Evolutionary conservation across 2,797 vertebrate genomes (phyloP), one percentile per base, ranked within the genome.

Genomic region (Lindbergichthys nudifrons): DNA sequence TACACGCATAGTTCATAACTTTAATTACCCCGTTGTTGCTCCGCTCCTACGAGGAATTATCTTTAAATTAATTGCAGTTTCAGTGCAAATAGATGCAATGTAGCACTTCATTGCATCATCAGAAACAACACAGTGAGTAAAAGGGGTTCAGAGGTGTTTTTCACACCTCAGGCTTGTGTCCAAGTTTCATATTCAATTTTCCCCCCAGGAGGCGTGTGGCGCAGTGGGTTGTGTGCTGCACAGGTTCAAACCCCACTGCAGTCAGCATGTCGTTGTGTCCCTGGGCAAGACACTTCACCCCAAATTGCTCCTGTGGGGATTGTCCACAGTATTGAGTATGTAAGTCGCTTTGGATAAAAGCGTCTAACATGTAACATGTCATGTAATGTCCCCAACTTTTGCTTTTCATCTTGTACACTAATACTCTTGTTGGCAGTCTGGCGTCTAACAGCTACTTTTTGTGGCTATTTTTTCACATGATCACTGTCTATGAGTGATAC

Each of bases 81-180:
- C 45, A 65, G 68, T 80, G 79, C 61, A 84, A 80, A 75, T 7
- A 63, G 10, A 30, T 32, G 14, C 47, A 36, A 16, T 32, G 66
- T 11, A 54, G n/a, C 15, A 69, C 26, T 43, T 10, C 21, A 46
- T 32, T 21, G 42, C 9, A 3, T 30, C 18, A 66, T 32, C 10
- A 0, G 39, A 65, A 18, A n/a, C 15, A 73, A 4, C 13, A 19
- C 56, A 65, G 18, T 12, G 14, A 62, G 18, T 47, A 3, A 6
- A 1, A 21, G 23, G 16, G 10, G 13, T 18, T 36, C 15, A 18
- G 21, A 32, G 39, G 41, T 12, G 52, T 39, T 45, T 70, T 61
- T 73, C 42, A 52, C 51, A 80, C 26, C 14, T 41, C 14, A 15
- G 3, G 4, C 21, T 11, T 15, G 23, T 59, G 48, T 23, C 5